These are phyloP conservation scores for Meles meles DNA, from an alignment of 2,113 vertebrate species.

Conservation along the genomic window DNA sequence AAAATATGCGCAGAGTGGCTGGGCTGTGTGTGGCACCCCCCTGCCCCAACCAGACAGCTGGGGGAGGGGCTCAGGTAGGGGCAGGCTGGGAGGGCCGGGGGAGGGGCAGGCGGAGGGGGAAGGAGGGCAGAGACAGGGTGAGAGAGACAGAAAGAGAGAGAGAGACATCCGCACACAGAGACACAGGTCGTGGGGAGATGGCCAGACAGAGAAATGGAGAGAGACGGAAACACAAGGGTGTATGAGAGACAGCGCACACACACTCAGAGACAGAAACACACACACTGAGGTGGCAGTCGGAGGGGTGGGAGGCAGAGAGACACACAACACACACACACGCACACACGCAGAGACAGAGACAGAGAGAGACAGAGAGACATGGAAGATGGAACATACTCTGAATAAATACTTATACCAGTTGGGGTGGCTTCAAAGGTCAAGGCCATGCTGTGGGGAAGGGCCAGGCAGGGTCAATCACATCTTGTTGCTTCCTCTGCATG, in stretches of 20 bases:
- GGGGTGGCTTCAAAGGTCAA: neutral
- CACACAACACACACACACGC: too few relatives aligned
- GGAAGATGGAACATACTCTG: neutral
- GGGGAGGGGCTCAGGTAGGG: constrained; percentile 23
- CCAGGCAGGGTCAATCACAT: neutral
- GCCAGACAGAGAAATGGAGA: neutral
- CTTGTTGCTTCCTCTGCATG: neutral
- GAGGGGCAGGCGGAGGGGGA: neutral
- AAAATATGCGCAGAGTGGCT: constrained; percentile 1
- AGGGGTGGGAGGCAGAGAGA: too few relatives aligned
- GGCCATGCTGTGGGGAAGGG: neutral
- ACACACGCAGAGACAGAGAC: too few relatives aligned
- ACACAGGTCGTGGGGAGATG: neutral
- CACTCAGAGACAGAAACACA: neutral
- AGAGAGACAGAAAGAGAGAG: neutral
- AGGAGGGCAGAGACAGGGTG: neutral
- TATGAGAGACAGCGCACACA: neutral
- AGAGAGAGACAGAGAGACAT: neutral
- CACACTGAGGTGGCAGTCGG: too few relatives aligned
- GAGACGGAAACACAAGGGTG: neutral
- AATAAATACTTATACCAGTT: neutral
- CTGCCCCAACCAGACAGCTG: neutral
- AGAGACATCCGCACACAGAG: neutral
- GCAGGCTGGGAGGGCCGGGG: neutral
- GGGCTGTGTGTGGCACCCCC: neutral